Evolutionary conservation across 1,140 invertebrate genomes (phyloP).

Genomic region (Brachionus asplanchnoidis): DNA sequence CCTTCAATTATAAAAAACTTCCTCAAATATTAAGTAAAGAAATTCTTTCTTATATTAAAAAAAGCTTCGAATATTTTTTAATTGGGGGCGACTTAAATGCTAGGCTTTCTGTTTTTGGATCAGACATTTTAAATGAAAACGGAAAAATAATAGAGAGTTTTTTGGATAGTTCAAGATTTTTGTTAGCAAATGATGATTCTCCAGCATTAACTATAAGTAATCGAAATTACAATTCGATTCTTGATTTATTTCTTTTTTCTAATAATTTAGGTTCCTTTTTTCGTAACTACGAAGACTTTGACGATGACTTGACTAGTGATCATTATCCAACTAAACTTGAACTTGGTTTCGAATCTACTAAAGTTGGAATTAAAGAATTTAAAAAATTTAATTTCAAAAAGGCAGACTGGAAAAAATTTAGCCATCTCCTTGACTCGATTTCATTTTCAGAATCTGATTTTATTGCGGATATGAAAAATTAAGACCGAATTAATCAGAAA

Average conservation of each 20-base stretch:
- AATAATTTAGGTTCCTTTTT: neutral
- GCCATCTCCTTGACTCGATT: no score
- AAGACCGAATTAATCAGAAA: neutral
- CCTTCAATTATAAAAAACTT: no score
- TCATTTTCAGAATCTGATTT: neutral
- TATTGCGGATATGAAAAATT: neutral
- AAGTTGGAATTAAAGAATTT: neutral
- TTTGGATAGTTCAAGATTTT: neutral
- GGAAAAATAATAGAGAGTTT: neutral
- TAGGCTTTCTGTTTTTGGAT: neutral
- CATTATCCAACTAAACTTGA: neutral
- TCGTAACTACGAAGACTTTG: neutral
- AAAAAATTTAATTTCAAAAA: neutral
- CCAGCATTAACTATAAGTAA: neutral
- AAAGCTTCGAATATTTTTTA: neutral
- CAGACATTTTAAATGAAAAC: neutral
- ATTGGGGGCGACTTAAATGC: neutral
- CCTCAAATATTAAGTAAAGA: no score
- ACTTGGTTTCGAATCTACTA: neutral
- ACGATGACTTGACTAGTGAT: neutral
- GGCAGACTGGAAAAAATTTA: neutral
- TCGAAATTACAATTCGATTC: neutral
- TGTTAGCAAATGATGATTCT: neutral
- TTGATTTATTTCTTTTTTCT: neutral
- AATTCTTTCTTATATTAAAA: neutral